Evolutionary conservation across 1,140 invertebrate genomes (phyloP), one percentile per base, ranked within the genome.

Genomic region (Probaryconus sp.): DNA sequence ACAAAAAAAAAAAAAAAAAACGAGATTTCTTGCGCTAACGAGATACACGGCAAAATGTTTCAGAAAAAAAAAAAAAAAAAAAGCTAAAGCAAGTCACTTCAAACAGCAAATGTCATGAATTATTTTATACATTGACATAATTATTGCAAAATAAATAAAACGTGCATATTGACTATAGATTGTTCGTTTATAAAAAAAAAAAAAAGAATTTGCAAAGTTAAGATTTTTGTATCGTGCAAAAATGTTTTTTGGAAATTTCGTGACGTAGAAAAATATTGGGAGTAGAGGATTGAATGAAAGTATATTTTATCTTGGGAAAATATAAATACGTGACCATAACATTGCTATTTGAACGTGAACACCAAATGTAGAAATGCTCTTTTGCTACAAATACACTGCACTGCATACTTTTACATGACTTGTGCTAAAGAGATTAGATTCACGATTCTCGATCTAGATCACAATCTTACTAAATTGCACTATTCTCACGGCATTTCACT

Each of bases 401-500:
- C 13, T 28, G 13, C 37, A 53, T 38, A 38, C 48, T 45, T n/a
- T 2, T 2, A 14, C 24, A 20, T 10, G 51, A 35, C 42, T 17
- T 18, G 26, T 48, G 11, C 35, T 9, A 51, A 43, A 37, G 24
- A 50, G 58, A 50, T 51, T 16, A 35, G 24, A 63, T n/a, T 28
- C 14, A 28, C 26, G 21, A 18, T 48, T 47, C 43, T 35, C 35
- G 21, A 63, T 42, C 40, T 13, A 47, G 61, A 65, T 65, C 42
- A 30, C 40, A 47, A 65, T 65, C 61, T 28, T 21, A 31, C 38
- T 28, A 21, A 65, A 65, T 55, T 55, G 38, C 40, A 37, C 30
- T 10, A 47, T 55, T 55, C 61, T 55, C 61, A 47, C 50, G 61
- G 30, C 31, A 65, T 65, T 65, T 65, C 40, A 55, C 61, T 55